Base-by-base conservation (phyloP, 2,797 vertebrate species). In the Sebastes diploproa region DNA sequence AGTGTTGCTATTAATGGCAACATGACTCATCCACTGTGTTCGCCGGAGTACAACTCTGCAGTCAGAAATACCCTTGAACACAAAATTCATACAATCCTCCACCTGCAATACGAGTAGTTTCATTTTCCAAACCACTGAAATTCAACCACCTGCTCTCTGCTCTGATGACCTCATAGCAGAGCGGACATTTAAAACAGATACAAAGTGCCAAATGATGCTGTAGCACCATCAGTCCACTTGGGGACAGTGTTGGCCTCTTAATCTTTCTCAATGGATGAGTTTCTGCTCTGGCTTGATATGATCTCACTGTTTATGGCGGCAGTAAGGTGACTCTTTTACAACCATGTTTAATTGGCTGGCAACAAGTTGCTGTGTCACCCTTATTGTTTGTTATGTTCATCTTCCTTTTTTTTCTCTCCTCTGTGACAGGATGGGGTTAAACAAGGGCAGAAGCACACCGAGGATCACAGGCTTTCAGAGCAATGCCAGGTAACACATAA, bases 401-500 rank as follows among this genome's bases (percentile, higher is more conserved):
- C 34, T 34, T 71, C 16, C 67, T 18, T 72, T 63, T 80, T 34
- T 54, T 74, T 62, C 34, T 67, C 25, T 80, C 22, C 22, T 86
- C 59, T 81, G 8, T 84, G 62, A 75, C 84, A 94, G 93, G 88
- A 92, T 8, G 87, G 92, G 64, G 78, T 59, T 54, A 92, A 86
- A 88, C 89, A 81, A 36, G 89, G 85, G 9, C 81, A 86, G 82
- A 79, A 74, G 82, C 82, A 78, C 50, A 23, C n/a, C 1, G 91
- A 94, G 50, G 92, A 92, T 58, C 69, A 82, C n/a, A 67, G 77
- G 80, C 80, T 85, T 55, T n/a, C 86, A 38, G 89, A 94, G 52
- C 91, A 87, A 78, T 72, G 75, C 75, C 86, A 94, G 93, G 95
- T 95, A 91, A 62, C 59, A 68, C 14, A 63, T 29, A 50, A 42